A percentile compares a stretch with the other conserved stretches of the same genome.
Evolutionary conservation across 2,797 vertebrate species (phyloP).

Genomic region (Threskiornis aethiopicus): DNA sequence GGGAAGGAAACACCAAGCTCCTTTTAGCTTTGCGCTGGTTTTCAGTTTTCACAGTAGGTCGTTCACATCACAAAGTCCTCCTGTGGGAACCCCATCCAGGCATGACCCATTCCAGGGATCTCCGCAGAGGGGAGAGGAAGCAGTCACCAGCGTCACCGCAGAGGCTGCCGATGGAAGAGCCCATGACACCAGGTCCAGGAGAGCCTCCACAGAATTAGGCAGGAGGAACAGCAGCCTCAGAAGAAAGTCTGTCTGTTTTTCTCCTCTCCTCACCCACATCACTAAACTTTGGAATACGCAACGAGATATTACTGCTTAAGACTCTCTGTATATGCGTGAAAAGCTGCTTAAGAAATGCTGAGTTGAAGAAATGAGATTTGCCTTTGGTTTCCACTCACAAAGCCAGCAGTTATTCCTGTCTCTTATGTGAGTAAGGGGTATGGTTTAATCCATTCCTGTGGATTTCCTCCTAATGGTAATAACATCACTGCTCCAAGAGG

Average conservation of each 20-base stretch:
- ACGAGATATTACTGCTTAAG: not conserved
- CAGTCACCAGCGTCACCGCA: not conserved
- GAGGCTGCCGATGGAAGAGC: not conserved
- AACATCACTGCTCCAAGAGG: not conserved
- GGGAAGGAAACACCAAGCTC: not conserved
- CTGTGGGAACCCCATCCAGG: not conserved
- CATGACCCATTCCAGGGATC: accelerated
- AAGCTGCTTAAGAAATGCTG: not conserved
- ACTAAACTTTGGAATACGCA: not conserved
- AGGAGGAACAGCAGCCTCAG: not conserved
- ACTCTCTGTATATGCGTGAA: not conserved
- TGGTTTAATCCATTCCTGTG: not conserved
- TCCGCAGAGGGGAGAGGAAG: not conserved
- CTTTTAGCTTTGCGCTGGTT: not conserved
- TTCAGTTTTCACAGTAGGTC: not conserved
- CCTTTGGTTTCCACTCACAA: not conserved
- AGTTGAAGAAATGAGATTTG: not conserved
- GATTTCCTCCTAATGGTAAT: not conserved
- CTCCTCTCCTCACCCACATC: not conserved
- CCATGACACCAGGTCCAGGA: not conserved
- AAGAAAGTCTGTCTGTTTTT: not conserved
- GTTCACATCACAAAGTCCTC: not conserved
- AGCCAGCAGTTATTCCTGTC: not conserved
- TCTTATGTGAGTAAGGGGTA: not conserved
- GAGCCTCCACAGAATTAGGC: not conserved